These are phyloP conservation scores for Linnaemya vulpina DNA, from an alignment of 2,888 invertebrate genomes.

Conservation along the genomic window DNA sequence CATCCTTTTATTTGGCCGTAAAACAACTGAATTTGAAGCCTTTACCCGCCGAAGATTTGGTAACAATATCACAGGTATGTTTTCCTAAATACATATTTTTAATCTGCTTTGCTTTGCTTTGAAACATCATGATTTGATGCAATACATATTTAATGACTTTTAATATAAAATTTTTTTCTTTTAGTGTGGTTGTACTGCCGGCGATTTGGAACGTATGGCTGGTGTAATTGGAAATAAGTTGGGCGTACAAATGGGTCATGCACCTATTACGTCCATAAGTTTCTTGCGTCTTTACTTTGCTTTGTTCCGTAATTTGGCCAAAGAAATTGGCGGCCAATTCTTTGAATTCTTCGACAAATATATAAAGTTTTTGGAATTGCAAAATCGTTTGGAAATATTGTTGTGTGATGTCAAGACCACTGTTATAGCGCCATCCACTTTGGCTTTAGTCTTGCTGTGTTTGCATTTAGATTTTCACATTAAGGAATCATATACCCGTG, in stretches of 20 bases:
- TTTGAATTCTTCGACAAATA: slow-evolving; percentile 84
- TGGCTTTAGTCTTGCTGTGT: slow-evolving; percentile 91
- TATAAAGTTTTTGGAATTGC: slow-evolving; percentile 85
- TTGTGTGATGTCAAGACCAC: slow-evolving; percentile 90
- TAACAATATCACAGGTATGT: slow-evolving; percentile 84
- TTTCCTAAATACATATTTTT: neutral
- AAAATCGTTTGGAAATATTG: slow-evolving; percentile 89
- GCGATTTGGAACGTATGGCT: slow-evolving; percentile 94
- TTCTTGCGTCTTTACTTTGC: slow-evolving; percentile 88
- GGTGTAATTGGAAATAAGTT: slow-evolving; percentile 91
- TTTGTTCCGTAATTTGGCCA: slow-evolving; percentile 85
- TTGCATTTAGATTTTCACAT: slow-evolving; percentile 86
- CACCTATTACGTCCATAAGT: slow-evolving; percentile 86
- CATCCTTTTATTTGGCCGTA: slow-evolving; percentile 93
- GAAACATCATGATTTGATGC: no score
- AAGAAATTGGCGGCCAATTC: slow-evolving; percentile 84
- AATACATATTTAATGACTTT: neutral
- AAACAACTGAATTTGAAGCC: slow-evolving; percentile 86
- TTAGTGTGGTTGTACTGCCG: slow-evolving; percentile 91
- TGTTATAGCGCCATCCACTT: slow-evolving; percentile 88
- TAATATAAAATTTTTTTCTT: slow-evolving; percentile 73
- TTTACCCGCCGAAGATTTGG: slow-evolving; percentile 87
- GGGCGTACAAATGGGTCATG: slow-evolving; percentile 85
- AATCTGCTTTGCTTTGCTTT: neutral
- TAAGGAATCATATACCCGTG: slow-evolving; percentile 82